Conservation (phyloP, 2,888 invertebrate species). For the Caenorhabditis sinica region DNA sequence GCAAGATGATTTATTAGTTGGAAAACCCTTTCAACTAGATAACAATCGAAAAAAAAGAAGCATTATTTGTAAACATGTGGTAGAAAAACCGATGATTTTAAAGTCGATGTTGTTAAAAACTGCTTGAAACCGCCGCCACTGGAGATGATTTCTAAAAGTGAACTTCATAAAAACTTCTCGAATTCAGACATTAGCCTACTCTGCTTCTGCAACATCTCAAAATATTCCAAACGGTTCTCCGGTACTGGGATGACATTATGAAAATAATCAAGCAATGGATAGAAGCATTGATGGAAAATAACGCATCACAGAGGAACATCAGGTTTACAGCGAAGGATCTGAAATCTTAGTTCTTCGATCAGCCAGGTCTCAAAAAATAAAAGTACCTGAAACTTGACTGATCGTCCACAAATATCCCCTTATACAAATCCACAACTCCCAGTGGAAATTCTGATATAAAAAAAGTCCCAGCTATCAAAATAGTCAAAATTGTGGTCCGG, state of each 20-base stretch:
- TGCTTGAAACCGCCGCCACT: not conserved
- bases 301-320: not conserved
- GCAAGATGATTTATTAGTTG: too few relatives aligned
- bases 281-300: conserved; percentile 29
- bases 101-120: too few relatives aligned
- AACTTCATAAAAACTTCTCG: not conserved
- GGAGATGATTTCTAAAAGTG: not conserved
- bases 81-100: too few relatives aligned
- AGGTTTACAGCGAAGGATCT: not conserved
- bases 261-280: conserved; percentile 27
- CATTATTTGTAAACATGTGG: too few relatives aligned
- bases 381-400: conserved; percentile 2
- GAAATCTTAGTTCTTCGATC: not conserved
- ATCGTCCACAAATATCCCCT: conserved; percentile 4
- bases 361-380: not conserved
- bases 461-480: conserved; percentile 32
- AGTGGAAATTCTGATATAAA: conserved; percentile 39
- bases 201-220: not conserved
- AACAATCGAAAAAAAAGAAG: too few relatives aligned
- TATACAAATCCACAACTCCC: conserved; percentile 17
- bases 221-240: conserved; percentile 8
- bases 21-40: too few relatives aligned
- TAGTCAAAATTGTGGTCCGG: conserved; percentile 18
- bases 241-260: conserved; percentile 31
- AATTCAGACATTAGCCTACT: not conserved